Conservation (phyloP, 2,797 vertebrate genomes). For the Falco cherrug region DNA sequence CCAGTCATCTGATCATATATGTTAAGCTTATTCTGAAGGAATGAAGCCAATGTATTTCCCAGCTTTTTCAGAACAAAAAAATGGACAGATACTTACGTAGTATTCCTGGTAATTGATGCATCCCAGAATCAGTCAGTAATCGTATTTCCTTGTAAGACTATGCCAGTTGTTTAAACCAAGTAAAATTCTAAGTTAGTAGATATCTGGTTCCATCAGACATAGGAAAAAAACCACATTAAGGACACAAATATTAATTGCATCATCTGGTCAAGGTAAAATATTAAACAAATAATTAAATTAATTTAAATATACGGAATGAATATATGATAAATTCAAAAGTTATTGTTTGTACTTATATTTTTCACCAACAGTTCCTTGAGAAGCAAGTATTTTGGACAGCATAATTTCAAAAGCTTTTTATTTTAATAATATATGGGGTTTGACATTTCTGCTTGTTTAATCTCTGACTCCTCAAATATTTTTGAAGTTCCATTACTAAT, state of each 20-base stretch:
- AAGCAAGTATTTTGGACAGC: not conserved
- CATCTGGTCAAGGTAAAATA: not conserved
- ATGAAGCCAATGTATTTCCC: not conserved
- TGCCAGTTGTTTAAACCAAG: not conserved
- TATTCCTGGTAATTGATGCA: not conserved
- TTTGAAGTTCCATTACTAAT: not conserved
- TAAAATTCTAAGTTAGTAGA: not conserved
- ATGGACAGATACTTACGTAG: not conserved
- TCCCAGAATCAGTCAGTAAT: not conserved
- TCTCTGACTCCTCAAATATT: not conserved
- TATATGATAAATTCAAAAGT: not conserved
- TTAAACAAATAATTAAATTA: not conserved
- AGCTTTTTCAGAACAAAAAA: not conserved
- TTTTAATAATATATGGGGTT: not conserved
- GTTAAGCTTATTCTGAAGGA: not conserved
- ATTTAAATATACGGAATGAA: not conserved
- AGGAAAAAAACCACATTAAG: not conserved
- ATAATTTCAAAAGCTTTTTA: not conserved
- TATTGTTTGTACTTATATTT: not conserved
- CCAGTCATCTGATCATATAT: not conserved
- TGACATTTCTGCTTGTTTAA: not conserved
- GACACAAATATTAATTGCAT: not conserved
- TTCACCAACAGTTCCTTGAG: not conserved
- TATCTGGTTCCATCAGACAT: not conserved
- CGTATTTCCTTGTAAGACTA: not conserved